Percentiles rank a stretch among this genome's conserved stretches.
Evolutionary conservation across 2,888 invertebrate species (phyloP).

Genomic region (Hartigia nigra): DNA sequence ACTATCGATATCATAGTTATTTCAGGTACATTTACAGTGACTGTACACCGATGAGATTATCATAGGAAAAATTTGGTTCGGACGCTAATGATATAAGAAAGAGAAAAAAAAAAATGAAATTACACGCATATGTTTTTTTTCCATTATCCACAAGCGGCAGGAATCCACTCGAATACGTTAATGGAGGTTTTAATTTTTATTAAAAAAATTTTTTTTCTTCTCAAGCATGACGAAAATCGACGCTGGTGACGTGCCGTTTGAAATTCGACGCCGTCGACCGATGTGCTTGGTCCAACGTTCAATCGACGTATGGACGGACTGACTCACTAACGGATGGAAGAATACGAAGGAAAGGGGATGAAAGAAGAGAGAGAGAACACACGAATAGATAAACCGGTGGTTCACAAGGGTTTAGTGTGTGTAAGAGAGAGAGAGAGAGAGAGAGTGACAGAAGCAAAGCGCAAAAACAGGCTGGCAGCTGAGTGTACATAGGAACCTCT

Average conservation of each 20-base stretch:
- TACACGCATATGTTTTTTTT: neutral
- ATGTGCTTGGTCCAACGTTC: neutral
- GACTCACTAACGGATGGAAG: neutral
- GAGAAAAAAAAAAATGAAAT: neutral
- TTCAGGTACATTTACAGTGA: neutral
- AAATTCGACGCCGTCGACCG: neutral
- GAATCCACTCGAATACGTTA: neutral
- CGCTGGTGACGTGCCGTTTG: neutral
- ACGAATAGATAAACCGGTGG: neutral
- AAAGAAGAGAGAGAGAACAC: neutral
- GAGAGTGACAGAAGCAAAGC: slow-evolving; percentile 14
- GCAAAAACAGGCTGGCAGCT: slow-evolving; percentile 10
- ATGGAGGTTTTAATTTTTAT: neutral
- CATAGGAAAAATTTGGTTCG: neutral
- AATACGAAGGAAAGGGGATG: neutral
- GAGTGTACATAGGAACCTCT: slow-evolving; percentile 12
- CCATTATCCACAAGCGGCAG: neutral
- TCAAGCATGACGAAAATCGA: neutral
- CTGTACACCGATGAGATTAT: neutral
- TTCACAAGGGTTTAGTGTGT: neutral
- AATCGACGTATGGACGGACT: neutral
- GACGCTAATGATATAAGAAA: neutral
- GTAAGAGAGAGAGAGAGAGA: slow-evolving; percentile 6
- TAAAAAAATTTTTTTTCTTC: neutral
- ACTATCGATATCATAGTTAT: neutral